These are phyloP conservation scores for Troides helena DNA, from an alignment of 2,888 invertebrate species.

Conservation along the genomic window DNA sequence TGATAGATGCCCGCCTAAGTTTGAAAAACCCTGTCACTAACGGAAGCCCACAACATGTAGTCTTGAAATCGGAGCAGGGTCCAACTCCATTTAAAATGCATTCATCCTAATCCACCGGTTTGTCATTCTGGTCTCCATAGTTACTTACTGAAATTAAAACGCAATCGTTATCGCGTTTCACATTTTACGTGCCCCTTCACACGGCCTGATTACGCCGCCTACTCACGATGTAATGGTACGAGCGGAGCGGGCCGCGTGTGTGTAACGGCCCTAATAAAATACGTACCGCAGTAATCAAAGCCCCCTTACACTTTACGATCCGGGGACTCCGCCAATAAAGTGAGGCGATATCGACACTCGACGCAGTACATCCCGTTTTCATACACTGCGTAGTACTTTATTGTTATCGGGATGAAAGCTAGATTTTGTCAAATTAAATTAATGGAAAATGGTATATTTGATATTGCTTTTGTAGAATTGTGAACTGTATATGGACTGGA, in stretches of 20 bases:
- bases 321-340: conserved; percentile 16
- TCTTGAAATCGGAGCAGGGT: too few species aligned
- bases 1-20: too few species aligned
- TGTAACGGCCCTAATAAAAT: conserved; percentile 29
- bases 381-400: conserved; percentile 10
- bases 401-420: conserved; percentile 9
- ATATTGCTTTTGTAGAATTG: too few species aligned
- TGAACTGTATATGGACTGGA: too few species aligned
- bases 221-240: conserved; percentile 23
- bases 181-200: conserved; percentile 14
- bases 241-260: conserved; percentile 13
- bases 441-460: too few species aligned
- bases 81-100: too few species aligned
- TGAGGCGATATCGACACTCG: conserved; percentile 17
- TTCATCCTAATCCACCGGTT: too few species aligned
- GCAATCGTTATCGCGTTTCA: not conserved
- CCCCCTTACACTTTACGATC: conserved; percentile 12
- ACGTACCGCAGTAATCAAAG: conserved; percentile 22
- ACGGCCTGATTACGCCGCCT: conserved; percentile 12
- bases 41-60: too few species aligned
- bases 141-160: not conserved
- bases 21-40: too few species aligned
- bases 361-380: conserved; percentile 8
- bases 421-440: too few species aligned
- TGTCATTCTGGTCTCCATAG: too few species aligned